A percentile compares a stretch with the other conserved stretches of the same genome.
phyloP scores from a whole-genome alignment of 2,113 vertebrate genomes.

The Podocnemis expansa region DNA sequence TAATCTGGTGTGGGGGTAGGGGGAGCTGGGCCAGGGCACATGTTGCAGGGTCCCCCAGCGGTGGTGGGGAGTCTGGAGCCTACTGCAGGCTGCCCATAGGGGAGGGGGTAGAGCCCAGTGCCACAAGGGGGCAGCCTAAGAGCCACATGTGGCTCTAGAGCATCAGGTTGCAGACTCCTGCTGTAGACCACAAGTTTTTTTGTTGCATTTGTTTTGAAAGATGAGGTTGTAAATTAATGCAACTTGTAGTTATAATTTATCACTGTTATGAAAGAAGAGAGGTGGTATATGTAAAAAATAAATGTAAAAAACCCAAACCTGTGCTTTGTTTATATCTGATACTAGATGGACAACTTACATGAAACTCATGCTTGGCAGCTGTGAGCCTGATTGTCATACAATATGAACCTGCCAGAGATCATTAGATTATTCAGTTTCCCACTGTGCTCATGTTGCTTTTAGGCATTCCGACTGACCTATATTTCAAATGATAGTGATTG shows the following conservation, averaged over 20 bases:
- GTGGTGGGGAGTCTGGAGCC: too few species aligned
- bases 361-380: slow-evolving; percentile 2
- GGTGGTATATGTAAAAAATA: slow-evolving; percentile 9
- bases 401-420: rapidly evolving
- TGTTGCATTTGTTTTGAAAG: neutral
- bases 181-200: neutral
- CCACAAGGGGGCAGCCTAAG: too few species aligned
- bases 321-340: slow-evolving; percentile 5
- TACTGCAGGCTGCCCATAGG: too few species aligned
- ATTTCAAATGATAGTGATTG: neutral
- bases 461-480: neutral
- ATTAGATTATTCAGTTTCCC: neutral
- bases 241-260: slow-evolving; percentile 55
- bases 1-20: too few species aligned
- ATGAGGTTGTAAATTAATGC: neutral
- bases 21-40: too few species aligned
- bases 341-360: slow-evolving; percentile 36
- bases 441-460: neutral
- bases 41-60: too few species aligned
- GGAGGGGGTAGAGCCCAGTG: too few species aligned
- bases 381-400: neutral
- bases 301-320: too few species aligned
- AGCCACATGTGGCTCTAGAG: too few species aligned
- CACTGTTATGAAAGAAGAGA: slow-evolving; percentile 21
- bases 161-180: too few species aligned